phyloP scores from a whole-genome alignment of 2,113 vertebrate genomes.

The Hippocampus zosterae region DNA sequence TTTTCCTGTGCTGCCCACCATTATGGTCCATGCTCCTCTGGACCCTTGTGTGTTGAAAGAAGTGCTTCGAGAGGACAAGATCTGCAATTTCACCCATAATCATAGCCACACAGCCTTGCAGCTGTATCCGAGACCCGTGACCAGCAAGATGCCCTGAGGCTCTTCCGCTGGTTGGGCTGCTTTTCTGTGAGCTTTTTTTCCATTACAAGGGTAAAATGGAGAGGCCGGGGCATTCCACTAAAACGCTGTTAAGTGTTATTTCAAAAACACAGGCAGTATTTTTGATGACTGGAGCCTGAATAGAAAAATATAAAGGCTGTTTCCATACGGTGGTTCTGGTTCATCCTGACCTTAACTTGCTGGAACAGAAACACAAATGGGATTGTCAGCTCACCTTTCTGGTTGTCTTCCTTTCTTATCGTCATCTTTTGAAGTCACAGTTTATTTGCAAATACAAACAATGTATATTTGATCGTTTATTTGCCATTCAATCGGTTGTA shows the following conservation, averaged over 20 bases:
- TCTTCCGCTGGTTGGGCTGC: conserved; percentile 29
- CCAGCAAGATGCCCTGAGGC: conserved; percentile 38
- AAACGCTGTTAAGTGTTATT: not conserved
- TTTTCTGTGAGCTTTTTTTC: conserved; percentile 19
- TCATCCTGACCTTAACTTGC: not conserved
- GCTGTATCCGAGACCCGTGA: conserved; percentile 33
- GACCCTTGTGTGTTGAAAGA: conserved; percentile 10
- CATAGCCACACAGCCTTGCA: conserved; percentile 32
- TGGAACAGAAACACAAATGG: not conserved
- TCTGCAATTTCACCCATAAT: conserved; percentile 32
- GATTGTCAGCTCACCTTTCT: not conserved
- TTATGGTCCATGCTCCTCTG: conserved; percentile 14
- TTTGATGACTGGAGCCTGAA: too few relatives aligned
- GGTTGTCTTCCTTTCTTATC: not conserved
- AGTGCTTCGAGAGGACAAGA: conserved; percentile 26
- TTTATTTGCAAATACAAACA: not conserved
- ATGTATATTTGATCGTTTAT: not conserved
- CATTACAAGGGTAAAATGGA: conserved; percentile 14
- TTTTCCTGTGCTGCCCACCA: not conserved
- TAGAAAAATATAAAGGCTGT: too few relatives aligned
- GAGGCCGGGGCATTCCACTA: conserved; percentile 11
- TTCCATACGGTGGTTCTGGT: not conserved
- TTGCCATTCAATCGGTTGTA: not conserved
- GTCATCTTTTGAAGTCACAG: not conserved
- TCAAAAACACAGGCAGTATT: not conserved